These are phyloP conservation scores for Magallana gigas DNA, from an alignment of 1,140 invertebrate species.

Conservation along the genomic window DNA sequence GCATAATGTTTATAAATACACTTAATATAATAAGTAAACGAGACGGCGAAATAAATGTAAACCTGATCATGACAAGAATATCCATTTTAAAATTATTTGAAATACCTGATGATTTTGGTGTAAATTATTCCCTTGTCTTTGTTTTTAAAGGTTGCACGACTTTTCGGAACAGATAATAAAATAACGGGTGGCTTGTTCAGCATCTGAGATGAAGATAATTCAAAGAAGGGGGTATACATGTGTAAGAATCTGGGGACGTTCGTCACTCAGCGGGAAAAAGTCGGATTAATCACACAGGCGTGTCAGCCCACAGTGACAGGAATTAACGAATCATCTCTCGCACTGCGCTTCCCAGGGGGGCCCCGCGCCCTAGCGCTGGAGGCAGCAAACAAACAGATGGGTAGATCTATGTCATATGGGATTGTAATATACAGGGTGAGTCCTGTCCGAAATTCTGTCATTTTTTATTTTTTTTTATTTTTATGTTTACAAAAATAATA, in stretches of 20 bases:
- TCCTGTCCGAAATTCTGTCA: too few relatives aligned
- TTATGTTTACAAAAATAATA: too few relatives aligned
- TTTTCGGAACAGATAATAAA: background rate
- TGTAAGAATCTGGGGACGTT: background rate
- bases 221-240: background rate
- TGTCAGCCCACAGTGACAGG: conserved; percentile 24
- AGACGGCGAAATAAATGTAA: background rate
- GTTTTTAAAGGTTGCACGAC: too few relatives aligned
- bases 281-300: conserved; percentile 5
- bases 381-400: conserved; percentile 4
- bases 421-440: too few relatives aligned
- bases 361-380: background rate
- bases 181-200: background rate
- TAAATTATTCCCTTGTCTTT: background rate
- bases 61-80: too few relatives aligned
- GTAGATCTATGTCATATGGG: background rate
- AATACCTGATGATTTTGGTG: background rate
- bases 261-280: background rate
- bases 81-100: too few relatives aligned
- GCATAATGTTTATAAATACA: background rate
- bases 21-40: too few relatives aligned
- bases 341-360: conserved; percentile 4
- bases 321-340: conserved; percentile 1
- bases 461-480: too few relatives aligned
- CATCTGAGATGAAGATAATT: background rate